These are phyloP conservation scores for Chelonia mydas DNA, from an alignment of 2,797 vertebrate genomes.

Conservation along the genomic window DNA sequence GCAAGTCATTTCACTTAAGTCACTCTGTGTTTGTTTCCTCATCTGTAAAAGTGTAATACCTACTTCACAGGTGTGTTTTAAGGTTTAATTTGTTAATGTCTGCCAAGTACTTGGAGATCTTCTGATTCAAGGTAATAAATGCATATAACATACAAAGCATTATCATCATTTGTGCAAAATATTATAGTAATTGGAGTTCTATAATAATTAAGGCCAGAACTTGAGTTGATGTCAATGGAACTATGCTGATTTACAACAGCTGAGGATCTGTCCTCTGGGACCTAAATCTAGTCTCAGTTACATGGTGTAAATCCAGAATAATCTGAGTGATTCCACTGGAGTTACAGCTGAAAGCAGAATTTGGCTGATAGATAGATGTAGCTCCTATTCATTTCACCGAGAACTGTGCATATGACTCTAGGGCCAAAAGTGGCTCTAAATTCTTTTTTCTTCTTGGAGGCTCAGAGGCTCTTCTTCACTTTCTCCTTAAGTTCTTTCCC, in stretches of 20 bases:
- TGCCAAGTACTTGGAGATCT: background rate
- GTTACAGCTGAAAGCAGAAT: background rate
- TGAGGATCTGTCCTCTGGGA: background rate
- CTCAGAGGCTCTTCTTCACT: background rate
- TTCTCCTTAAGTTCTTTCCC: background rate
- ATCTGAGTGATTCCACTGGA: background rate
- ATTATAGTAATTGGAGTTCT: background rate
- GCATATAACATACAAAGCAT: background rate
- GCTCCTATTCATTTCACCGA: background rate
- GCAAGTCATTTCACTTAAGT: background rate
- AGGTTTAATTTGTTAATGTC: background rate
- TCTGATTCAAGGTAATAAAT: background rate
- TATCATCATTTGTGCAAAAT: background rate
- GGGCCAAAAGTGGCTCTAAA: background rate
- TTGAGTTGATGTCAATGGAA: background rate
- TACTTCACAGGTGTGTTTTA: background rate
- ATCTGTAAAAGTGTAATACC: background rate
- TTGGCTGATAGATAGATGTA: background rate
- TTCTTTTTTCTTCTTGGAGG: background rate
- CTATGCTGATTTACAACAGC: background rate
- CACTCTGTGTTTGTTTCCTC: background rate
- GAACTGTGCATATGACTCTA: background rate
- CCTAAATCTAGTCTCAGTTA: background rate
- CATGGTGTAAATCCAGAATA: background rate
- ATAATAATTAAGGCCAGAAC: background rate